Evolutionary conservation across 2,113 vertebrate species (phyloP).

Genomic region (Motacilla alba): DNA sequence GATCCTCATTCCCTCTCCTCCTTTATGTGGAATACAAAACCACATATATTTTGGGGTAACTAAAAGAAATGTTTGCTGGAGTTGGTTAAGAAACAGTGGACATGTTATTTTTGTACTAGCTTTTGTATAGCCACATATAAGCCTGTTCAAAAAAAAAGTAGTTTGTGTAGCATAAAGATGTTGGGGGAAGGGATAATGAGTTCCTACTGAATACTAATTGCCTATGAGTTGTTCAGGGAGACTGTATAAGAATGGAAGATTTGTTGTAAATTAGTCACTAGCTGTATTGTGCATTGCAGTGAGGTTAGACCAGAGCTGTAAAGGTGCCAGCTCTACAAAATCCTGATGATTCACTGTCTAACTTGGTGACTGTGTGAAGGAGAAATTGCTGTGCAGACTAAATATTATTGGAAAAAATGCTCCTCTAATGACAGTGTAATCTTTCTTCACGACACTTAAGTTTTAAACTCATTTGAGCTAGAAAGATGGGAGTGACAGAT

Average conservation of each 20-base stretch:
- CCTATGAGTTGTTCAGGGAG: conserved; percentile 70
- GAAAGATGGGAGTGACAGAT: neutral
- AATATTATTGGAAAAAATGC: neutral
- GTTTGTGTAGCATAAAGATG: conserved; percentile 62
- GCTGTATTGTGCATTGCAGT: conserved; percentile 59
- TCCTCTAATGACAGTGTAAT: neutral
- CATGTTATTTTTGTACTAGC: conserved; percentile 37
- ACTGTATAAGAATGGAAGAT: conserved; percentile 71
- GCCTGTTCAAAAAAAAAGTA: neutral
- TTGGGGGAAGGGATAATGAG: conserved; percentile 70
- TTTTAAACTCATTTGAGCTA: neutral
- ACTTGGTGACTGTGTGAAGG: conserved; percentile 23
- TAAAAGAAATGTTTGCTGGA: conserved; percentile 32
- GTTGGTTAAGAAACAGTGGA: neutral
- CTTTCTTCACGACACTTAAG: neutral
- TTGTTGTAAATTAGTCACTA: conserved; percentile 77
- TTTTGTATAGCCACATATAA: conserved; percentile 36
- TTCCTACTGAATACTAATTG: conserved; percentile 79
- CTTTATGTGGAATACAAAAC: conserved; percentile 38
- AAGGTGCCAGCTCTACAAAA: conserved; percentile 63
- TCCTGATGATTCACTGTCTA: conserved; percentile 37
- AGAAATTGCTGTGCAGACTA: conserved; percentile 14
- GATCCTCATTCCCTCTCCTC: neutral
- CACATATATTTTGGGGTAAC: neutral
- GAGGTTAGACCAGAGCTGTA: conserved; percentile 63